Conservation (phyloP, 2,888 invertebrate species). For the Eupeodes luniger region DNA sequence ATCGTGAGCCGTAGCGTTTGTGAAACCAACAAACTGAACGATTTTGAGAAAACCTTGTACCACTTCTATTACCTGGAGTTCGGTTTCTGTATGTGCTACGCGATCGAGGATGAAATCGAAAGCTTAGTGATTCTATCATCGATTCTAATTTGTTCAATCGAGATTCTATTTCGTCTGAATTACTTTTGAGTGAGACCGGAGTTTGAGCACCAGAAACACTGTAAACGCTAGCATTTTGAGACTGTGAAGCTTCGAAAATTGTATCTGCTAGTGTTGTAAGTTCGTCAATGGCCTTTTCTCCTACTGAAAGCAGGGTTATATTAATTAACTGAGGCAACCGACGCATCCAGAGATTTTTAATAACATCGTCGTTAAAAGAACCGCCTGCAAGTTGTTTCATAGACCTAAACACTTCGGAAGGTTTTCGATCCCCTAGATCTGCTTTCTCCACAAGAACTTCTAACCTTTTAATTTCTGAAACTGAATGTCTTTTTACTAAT, state of each 20-base stretch:
- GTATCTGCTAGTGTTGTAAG: slow-evolving; percentile 34
- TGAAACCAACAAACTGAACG: slow-evolving; percentile 4
- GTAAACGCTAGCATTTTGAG: too few relatives aligned
- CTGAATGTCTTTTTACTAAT: slow-evolving; percentile 10
- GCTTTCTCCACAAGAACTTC: slow-evolving; percentile 7
- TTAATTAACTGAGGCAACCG: too few relatives aligned
- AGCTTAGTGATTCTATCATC: too few relatives aligned
- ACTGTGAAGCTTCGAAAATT: slow-evolving; percentile 26
- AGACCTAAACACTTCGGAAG: background rate
- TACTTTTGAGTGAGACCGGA: too few relatives aligned
- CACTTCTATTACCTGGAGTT: too few relatives aligned
- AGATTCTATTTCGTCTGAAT: background rate
- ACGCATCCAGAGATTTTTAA: slow-evolving; percentile 25
- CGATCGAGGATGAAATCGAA: too few relatives aligned
- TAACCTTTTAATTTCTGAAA: slow-evolving; percentile 2
- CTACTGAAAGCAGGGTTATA: slow-evolving; percentile 17
- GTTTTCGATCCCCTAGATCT: slow-evolving; percentile 40
- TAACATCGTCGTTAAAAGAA: slow-evolving; percentile 14
- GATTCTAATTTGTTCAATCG: too few relatives aligned
- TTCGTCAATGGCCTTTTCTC: background rate
- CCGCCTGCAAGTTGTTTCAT: background rate
- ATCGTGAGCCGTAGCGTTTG: background rate
- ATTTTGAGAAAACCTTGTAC: background rate
- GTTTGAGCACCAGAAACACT: too few relatives aligned
- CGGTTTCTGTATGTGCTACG: too few relatives aligned